Evolutionary conservation across 2,797 vertebrate species (phyloP).

Genomic region (Numenius phaeopus): DNA sequence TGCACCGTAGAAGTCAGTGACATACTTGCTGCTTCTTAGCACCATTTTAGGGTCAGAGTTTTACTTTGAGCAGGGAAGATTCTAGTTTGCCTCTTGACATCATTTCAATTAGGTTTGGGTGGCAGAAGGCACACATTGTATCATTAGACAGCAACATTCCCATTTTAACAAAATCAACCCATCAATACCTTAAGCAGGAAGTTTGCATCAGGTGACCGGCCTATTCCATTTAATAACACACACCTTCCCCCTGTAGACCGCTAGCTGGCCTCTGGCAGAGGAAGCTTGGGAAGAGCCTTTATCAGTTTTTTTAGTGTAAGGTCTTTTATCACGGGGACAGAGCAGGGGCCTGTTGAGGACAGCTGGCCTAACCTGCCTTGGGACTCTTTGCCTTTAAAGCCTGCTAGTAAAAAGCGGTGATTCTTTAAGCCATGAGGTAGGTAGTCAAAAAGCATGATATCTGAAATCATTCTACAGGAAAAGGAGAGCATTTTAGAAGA

Average conservation of each 20-base stretch:
- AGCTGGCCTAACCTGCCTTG: background rate
- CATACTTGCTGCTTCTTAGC: background rate
- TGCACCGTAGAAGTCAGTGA: background rate
- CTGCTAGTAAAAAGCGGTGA: background rate
- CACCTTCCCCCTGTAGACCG: background rate
- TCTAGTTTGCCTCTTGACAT: background rate
- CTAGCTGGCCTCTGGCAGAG: background rate
- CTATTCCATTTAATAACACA: background rate
- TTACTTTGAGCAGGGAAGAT: background rate
- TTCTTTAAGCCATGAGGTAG: background rate
- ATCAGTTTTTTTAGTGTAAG: fast-evolving
- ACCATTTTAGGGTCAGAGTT: background rate
- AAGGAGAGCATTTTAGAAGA: background rate
- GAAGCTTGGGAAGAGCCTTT: background rate
- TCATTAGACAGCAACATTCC: background rate
- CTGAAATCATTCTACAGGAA: background rate
- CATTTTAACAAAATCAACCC: background rate
- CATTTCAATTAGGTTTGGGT: background rate
- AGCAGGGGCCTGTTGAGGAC: background rate
- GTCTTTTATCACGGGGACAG: background rate
- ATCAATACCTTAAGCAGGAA: background rate
- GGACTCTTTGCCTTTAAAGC: background rate
- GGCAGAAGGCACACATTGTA: background rate
- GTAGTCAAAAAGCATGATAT: background rate
- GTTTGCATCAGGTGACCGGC: background rate